phyloP scores from a whole-genome alignment of 1,140 invertebrate genomes.

The Drosophila rufa region DNA sequence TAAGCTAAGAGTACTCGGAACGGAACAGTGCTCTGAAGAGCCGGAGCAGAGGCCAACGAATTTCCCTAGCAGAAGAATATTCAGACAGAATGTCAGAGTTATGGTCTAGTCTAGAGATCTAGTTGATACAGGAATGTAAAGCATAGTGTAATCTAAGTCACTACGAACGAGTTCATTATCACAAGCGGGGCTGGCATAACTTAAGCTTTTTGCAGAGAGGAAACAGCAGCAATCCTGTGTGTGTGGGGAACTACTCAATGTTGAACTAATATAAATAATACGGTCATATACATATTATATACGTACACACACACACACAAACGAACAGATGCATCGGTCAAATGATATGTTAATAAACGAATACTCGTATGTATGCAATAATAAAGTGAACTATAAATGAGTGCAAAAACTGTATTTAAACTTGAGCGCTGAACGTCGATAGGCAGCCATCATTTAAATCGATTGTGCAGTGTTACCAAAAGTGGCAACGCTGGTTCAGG shows the following conservation, averaged over 20 bases:
- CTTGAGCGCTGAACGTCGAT: constrained; percentile 3
- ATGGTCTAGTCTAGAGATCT: constrained; percentile 27
- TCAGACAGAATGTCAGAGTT: constrained; percentile 13
- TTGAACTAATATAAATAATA: constrained; percentile 53
- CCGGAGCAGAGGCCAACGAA: constrained; percentile 61
- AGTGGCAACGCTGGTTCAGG: too few relatives aligned
- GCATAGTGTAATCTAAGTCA: constrained; percentile 47
- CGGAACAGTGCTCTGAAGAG: constrained; percentile 4
- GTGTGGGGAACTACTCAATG: constrained; percentile 39
- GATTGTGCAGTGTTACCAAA: neutral
- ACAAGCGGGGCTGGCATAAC: constrained; percentile 17
- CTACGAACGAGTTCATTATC: constrained; percentile 34
- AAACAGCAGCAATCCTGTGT: constrained; percentile 18
- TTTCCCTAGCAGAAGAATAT: constrained; percentile 63
- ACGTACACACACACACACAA: constrained; percentile 18
- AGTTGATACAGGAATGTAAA: constrained; percentile 55
- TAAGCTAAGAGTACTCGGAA: constrained; percentile 44
- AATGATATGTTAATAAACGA: constrained; percentile 55
- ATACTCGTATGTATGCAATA: constrained; percentile 51
- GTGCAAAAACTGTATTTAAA: constrained; percentile 6
- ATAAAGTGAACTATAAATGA: constrained; percentile 54
- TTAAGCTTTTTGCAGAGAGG: constrained; percentile 17
- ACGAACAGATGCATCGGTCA: constrained; percentile 27
- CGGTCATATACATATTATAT: constrained; percentile 54
- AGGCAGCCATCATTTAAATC: neutral